phyloP scores from a whole-genome alignment of 2,797 vertebrate genomes.

The Argyrosomus regius region DNA sequence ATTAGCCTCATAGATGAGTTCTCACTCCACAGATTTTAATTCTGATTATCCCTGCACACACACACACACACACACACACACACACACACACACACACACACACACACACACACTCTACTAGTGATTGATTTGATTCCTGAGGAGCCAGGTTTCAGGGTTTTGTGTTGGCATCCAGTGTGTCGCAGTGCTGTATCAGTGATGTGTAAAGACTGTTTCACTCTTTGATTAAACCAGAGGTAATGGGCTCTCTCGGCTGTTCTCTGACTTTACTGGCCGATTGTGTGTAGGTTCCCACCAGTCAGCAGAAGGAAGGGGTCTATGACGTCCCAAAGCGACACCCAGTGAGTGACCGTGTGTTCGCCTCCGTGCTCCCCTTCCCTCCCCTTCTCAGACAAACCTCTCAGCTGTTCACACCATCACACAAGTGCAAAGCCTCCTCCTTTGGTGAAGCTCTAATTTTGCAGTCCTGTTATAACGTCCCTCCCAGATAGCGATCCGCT shows the following conservation, averaged over 20 bases:
- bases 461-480: conserved; percentile 17
- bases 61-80: conserved; percentile 44
- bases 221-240: conserved; percentile 64
- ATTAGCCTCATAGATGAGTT: conserved; percentile 70
- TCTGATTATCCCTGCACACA: conserved; percentile 62
- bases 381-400: conserved; percentile 85
- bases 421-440: not conserved
- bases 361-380: conserved; percentile 60
- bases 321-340: conserved; percentile 99
- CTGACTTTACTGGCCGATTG: conserved; percentile 78
- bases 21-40: conserved; percentile 76
- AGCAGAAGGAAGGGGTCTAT: conserved; percentile 99
- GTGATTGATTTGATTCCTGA: conserved; percentile 56
- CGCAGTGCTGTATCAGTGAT: conserved; percentile 43
- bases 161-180: conserved; percentile 38
- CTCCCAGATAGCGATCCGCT: conserved; percentile 16
- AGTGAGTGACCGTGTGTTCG: conserved; percentile 94
- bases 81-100: conserved; percentile 30
- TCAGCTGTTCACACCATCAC: conserved; percentile 61
- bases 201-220: conserved; percentile 48
- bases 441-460: conserved; percentile 28
- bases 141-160: conserved; percentile 41
- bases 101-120: not conserved
- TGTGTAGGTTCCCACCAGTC: conserved; percentile 98
- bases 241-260: conserved; percentile 70